These are phyloP conservation scores for Urophycis tenuis DNA, from an alignment of 2,797 vertebrate species.

Conservation along the genomic window DNA sequence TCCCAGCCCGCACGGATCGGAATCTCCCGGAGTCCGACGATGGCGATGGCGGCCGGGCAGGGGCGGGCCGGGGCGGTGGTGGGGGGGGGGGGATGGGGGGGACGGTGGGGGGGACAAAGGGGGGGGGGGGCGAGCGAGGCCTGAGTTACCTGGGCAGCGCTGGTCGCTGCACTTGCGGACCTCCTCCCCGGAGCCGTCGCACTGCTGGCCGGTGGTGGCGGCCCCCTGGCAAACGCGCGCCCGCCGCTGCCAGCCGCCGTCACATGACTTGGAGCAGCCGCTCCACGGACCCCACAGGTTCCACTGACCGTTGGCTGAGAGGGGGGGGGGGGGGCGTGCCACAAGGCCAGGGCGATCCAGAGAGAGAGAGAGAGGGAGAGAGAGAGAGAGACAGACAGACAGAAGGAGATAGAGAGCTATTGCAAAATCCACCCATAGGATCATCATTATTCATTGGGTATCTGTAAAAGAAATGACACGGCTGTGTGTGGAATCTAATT, in stretches of 20 bases:
- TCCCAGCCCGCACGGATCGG: not conserved
- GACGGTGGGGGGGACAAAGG: no score
- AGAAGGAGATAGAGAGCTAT: not conserved
- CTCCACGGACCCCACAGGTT: conserved; percentile 98
- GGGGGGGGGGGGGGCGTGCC: not conserved
- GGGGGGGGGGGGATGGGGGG: no score
- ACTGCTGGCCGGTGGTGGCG: conserved; percentile 83
- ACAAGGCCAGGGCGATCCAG: not conserved
- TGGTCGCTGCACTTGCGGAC: conserved; percentile 93
- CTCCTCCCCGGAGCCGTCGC: conserved; percentile 88
- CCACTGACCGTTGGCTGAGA: conserved; percentile 95
- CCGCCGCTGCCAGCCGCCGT: conserved; percentile 91
- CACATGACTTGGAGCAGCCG: conserved; percentile 94
- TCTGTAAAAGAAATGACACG: not conserved
- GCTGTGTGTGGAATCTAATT: conserved; percentile 4
- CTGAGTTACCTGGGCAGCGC: conserved; percentile 86
- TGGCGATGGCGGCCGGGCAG: no score
- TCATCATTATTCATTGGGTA: not conserved
- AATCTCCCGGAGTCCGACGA: not conserved
- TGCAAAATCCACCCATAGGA: conserved; percentile 25
- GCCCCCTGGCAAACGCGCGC: conserved; percentile 87
- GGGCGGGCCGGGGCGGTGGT: no score
- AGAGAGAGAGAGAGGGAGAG: not conserved
- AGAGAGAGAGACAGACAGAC: not conserved
- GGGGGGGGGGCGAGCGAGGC: no score